Evolutionary conservation across 2,888 invertebrate genomes (phyloP).

Genomic region (Cryptocheilus praepositus): DNA sequence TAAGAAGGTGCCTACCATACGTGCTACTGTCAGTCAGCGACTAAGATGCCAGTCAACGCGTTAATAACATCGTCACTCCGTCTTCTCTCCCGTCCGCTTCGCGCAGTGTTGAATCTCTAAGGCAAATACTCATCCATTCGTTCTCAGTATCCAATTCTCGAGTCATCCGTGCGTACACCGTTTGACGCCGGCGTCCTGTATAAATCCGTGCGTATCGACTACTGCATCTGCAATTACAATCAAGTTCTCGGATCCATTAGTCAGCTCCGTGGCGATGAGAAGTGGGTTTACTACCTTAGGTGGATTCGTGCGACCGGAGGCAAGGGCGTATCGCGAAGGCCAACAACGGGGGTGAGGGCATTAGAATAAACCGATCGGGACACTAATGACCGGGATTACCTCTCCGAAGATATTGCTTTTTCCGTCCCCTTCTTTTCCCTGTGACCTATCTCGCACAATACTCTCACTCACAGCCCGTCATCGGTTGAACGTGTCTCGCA

Average conservation of each 20-base stretch:
- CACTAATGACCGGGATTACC: constrained; percentile 56
- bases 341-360: constrained; percentile 6
- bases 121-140: too few species aligned
- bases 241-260: constrained; percentile 53
- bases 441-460: background rate
- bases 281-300: constrained; percentile 27
- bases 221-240: constrained; percentile 57
- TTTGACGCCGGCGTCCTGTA: too few species aligned
- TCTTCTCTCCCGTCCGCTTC: too few species aligned
- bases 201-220: constrained; percentile 35
- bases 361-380: too few species aligned
- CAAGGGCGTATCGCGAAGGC: background rate
- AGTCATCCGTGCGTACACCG: too few species aligned
- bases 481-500: background rate
- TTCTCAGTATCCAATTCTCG: too few species aligned
- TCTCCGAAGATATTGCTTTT: constrained; percentile 48
- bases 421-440: constrained; percentile 16
- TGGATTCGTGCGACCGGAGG: background rate
- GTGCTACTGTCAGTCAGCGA: too few species aligned
- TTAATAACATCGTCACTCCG: too few species aligned
- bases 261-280: constrained; percentile 40
- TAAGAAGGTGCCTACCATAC: too few species aligned
- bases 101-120: too few species aligned
- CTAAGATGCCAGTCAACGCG: too few species aligned
- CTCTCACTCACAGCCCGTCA: background rate